phyloP scores from a whole-genome alignment of 2,888 invertebrate genomes.

The Sinotaia quadrata region DNA sequence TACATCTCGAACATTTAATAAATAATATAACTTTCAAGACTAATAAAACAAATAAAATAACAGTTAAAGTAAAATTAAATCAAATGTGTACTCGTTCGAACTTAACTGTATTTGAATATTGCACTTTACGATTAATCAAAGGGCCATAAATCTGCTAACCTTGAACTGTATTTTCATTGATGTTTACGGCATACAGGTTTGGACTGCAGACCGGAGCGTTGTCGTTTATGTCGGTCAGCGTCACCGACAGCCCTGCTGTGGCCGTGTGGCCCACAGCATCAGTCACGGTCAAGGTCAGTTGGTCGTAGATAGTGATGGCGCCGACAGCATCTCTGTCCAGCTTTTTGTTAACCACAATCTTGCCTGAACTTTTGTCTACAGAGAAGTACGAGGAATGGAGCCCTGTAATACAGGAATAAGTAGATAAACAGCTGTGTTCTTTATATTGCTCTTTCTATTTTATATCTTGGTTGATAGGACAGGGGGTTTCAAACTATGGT shows the following conservation, averaged over 20 bases:
- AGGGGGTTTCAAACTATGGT: too few relatives aligned
- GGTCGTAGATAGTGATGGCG: slow-evolving; percentile 11
- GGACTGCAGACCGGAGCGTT: slow-evolving; percentile 51
- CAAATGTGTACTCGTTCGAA: too few relatives aligned
- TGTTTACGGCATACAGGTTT: slow-evolving; percentile 39
- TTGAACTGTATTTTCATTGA: slow-evolving; percentile 45
- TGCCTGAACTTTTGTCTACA: slow-evolving; percentile 21
- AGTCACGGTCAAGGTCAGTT: slow-evolving; percentile 6
- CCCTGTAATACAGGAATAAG: neutral
- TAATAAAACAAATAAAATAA: too few relatives aligned
- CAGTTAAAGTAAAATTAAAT: too few relatives aligned
- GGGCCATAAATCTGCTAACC: too few relatives aligned
- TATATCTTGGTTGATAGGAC: too few relatives aligned
- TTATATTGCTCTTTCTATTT: too few relatives aligned
- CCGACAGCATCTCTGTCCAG: slow-evolving; percentile 25
- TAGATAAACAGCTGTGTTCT: too few relatives aligned
- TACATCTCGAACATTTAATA: too few relatives aligned
- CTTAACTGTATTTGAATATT: too few relatives aligned
- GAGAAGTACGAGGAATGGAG: slow-evolving; percentile 14
- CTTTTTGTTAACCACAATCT: slow-evolving; percentile 13
- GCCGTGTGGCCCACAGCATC: slow-evolving; percentile 11
- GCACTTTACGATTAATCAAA: too few relatives aligned
- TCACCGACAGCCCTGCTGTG: slow-evolving; percentile 13
- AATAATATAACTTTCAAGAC: too few relatives aligned
- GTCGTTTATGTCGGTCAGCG: slow-evolving; percentile 35